Conservation (phyloP, 2,888 invertebrate species). For the Sphaeridia pumilis region DNA sequence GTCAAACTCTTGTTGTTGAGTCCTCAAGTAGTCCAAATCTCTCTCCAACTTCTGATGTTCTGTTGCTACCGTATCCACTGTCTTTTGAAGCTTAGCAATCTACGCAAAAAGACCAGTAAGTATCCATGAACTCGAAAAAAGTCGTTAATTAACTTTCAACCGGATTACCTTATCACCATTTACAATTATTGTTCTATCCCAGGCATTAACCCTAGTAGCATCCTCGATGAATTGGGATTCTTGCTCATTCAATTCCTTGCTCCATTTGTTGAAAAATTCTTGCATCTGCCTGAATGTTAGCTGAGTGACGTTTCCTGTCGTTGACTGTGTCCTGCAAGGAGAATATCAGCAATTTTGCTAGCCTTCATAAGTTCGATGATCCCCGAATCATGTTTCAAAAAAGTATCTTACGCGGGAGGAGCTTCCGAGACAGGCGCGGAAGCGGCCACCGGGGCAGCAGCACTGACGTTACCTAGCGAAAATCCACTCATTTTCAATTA, state of each 20-base stretch:
- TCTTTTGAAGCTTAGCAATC: conserved; percentile 73
- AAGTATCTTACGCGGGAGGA: no score
- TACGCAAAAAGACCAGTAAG: conserved; percentile 38
- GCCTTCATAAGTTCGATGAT: no score
- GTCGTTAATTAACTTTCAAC: neutral
- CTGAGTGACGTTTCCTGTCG: conserved; percentile 19
- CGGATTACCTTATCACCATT: conserved; percentile 72
- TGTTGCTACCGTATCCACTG: conserved; percentile 74
- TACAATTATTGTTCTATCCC: conserved; percentile 79
- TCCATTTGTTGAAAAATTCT: conserved; percentile 90
- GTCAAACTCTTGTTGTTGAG: conserved; percentile 85
- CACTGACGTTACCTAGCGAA: no score
- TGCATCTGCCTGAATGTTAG: conserved; percentile 76
- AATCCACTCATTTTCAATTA: no score
- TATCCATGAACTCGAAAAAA: neutral
- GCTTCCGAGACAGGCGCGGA: no score
- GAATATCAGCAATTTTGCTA: no score
- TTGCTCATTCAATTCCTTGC: conserved; percentile 78
- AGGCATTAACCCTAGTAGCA: conserved; percentile 88
- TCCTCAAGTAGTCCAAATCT: conserved; percentile 82
- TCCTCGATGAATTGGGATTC: conserved; percentile 86
- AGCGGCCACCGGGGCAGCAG: no score
- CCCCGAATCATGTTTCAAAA: no score
- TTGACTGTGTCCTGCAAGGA: no score
- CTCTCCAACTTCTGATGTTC: conserved; percentile 83